Percentiles rank a stretch among this genome's conserved stretches.
phyloP scores from a whole-genome alignment of 2,888 invertebrate species.

The Anoplius nigerrimus region DNA sequence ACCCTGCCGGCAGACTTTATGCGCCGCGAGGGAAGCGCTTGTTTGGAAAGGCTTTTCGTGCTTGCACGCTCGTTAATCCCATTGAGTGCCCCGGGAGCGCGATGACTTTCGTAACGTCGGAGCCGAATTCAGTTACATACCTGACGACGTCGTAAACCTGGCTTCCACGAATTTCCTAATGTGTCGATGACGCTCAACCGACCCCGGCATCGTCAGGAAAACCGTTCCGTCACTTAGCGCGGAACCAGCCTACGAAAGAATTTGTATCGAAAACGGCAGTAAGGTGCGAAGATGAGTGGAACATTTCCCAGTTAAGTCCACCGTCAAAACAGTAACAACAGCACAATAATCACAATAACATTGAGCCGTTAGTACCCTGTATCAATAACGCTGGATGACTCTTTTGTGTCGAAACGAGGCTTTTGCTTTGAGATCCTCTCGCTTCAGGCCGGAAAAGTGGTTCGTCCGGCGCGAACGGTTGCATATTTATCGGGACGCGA shows the following conservation, averaged over 20 bases:
- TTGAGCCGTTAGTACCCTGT: too few relatives aligned
- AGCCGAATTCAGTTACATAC: neutral
- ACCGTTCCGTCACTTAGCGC: too few relatives aligned
- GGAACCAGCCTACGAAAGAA: too few relatives aligned
- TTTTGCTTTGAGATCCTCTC: neutral
- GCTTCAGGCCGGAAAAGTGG: neutral
- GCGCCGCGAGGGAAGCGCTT: slow-evolving; percentile 1
- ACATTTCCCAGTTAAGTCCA: too few relatives aligned
- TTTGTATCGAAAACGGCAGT: too few relatives aligned
- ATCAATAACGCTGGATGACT: too few relatives aligned
- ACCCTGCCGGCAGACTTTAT: slow-evolving; percentile 1
- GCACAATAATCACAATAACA: too few relatives aligned
- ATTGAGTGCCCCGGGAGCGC: neutral
- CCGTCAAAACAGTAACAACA: too few relatives aligned
- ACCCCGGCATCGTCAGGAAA: too few relatives aligned
- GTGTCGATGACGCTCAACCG: too few relatives aligned
- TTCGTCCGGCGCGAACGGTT: neutral
- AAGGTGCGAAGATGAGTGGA: too few relatives aligned
- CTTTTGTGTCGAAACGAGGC: neutral
- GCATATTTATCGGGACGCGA: neutral
- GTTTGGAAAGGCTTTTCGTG: slow-evolving; percentile 14
- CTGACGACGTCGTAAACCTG: neutral
- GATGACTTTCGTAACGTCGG: slow-evolving; percentile 12
- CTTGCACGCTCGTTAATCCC: slow-evolving; percentile 15
- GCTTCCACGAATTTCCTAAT: too few relatives aligned